Percentiles rank a stretch among this genome's conserved stretches.
Conservation (phyloP, 2,113 vertebrate genomes). For the Campylomormyrus numenius region DNA sequence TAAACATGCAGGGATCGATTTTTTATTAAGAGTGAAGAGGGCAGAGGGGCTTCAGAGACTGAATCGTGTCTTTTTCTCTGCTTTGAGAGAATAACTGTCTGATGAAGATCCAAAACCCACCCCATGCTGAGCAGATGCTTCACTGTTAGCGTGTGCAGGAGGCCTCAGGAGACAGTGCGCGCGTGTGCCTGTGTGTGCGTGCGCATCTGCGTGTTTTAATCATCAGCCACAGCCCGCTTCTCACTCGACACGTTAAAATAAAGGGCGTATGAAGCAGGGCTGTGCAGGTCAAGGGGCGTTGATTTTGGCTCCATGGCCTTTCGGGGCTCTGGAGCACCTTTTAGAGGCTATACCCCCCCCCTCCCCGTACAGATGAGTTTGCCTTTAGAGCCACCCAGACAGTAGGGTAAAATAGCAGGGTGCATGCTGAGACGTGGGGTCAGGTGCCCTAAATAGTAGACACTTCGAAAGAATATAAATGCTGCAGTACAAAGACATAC, state of each 20-base stretch:
- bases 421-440: neutral
- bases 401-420: neutral
- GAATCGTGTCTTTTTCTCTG: slow-evolving; percentile 31
- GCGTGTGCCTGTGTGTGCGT: neutral
- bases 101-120: slow-evolving; percentile 52
- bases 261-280: neutral
- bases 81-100: slow-evolving; percentile 44
- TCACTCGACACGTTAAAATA: neutral
- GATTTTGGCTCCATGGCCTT: neutral
- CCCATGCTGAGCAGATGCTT: slow-evolving; percentile 56
- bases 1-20: slow-evolving; percentile 42
- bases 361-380: neutral
- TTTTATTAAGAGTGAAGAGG: slow-evolving; percentile 30
- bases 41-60: slow-evolving; percentile 58
- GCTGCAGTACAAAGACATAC: neutral
- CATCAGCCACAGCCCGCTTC: neutral
- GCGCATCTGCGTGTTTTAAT: neutral
- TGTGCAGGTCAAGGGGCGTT: neutral
- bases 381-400: neutral
- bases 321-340: neutral
- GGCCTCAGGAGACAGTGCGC: neutral
- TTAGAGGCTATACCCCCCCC: neutral
- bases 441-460: neutral
- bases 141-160: slow-evolving; percentile 46
- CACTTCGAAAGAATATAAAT: neutral